phyloP scores from a whole-genome alignment of 2,888 invertebrate genomes.

The Arge pagana region DNA sequence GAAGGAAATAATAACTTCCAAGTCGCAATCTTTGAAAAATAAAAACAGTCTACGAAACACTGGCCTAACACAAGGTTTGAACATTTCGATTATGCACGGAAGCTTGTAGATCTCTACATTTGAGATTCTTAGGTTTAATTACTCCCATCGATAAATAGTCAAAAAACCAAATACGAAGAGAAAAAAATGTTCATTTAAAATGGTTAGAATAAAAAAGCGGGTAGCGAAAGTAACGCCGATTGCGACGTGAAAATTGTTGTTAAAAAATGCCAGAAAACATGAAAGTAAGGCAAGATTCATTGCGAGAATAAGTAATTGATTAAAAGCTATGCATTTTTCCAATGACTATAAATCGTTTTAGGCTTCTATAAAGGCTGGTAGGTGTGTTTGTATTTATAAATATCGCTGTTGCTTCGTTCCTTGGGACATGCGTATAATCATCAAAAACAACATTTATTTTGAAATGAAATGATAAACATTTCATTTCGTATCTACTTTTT shows the following conservation, averaged over 20 bases:
- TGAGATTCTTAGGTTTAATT: slow-evolving; percentile 7
- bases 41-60: no score
- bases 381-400: slow-evolving; percentile 9
- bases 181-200: neutral
- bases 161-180: slow-evolving; percentile 1
- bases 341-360: slow-evolving; percentile 13
- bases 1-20: no score
- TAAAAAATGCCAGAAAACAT: neutral
- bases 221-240: slow-evolving; percentile 1
- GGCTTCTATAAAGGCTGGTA: slow-evolving; percentile 10
- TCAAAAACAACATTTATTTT: no score
- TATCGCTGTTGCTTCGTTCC: slow-evolving; percentile 2
- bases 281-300: neutral
- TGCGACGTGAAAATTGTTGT: neutral
- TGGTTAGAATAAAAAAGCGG: neutral
- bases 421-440: no score
- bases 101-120: slow-evolving; percentile 7
- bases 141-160: slow-evolving; percentile 10
- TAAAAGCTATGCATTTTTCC: slow-evolving; percentile 2
- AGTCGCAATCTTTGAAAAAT: no score
- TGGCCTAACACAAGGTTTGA: no score
- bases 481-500: no score
- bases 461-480: no score
- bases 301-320: neutral
- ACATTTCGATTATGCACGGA: no score